Evolutionary conservation across 2,888 invertebrate species (phyloP).

Genomic region (Frankliniella intonsa): DNA sequence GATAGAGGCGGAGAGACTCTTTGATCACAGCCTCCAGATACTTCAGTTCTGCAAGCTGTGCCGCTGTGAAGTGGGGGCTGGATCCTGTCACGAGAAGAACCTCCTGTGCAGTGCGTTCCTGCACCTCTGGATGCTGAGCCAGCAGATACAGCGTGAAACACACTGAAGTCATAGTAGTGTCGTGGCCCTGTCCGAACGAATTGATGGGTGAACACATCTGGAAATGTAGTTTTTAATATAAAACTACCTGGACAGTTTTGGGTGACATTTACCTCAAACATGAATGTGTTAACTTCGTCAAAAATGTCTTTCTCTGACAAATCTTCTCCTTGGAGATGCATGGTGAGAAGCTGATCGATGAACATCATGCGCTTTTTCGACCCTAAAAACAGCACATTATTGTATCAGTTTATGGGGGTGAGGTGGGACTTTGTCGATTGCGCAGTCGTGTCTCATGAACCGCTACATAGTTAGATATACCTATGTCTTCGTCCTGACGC

Average conservation of each 20-base stretch:
- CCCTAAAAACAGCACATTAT: neutral
- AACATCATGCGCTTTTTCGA: neutral
- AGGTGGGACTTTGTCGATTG: neutral
- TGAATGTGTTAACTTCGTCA: slow-evolving; percentile 10
- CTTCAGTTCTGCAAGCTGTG: slow-evolving; percentile 58
- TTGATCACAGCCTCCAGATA: slow-evolving; percentile 68
- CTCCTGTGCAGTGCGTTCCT: slow-evolving; percentile 46
- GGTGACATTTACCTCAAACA: neutral
- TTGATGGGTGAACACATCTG: too few species aligned
- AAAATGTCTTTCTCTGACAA: slow-evolving; percentile 10
- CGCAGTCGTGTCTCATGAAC: neutral
- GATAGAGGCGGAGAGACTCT: slow-evolving; percentile 61
- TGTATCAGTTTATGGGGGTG: neutral
- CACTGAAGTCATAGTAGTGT: slow-evolving; percentile 49
- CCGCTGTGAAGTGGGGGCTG: slow-evolving; percentile 49
- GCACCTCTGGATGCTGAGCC: slow-evolving; percentile 46
- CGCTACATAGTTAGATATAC: neutral
- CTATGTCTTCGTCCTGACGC: neutral
- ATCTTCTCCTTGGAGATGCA: neutral
- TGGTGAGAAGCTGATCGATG: slow-evolving; percentile 12
- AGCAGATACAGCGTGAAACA: slow-evolving; percentile 48
- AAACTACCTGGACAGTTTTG: too few species aligned
- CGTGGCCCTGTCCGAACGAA: slow-evolving; percentile 50
- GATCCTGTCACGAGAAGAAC: slow-evolving; percentile 50
- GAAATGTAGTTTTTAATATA: too few species aligned